Conservation (phyloP, 2,113 vertebrate genomes). For the Craseonycteris thonglongyai region DNA sequence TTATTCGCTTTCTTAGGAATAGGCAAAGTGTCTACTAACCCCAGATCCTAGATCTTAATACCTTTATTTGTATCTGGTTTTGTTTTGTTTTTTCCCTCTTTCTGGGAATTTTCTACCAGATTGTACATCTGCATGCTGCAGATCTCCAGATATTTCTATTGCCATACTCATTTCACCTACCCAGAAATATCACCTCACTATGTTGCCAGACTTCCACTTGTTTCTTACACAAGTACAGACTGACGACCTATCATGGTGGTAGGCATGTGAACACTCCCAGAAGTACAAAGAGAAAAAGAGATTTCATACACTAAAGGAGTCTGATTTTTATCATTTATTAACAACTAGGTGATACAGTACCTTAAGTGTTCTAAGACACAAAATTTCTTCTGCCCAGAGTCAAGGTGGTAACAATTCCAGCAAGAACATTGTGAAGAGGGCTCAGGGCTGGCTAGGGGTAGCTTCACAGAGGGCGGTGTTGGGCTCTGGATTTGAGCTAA, state of each 20-base stretch:
- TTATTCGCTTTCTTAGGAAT: not conserved
- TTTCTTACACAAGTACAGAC: not conserved
- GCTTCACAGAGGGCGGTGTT: not conserved
- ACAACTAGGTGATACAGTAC: not conserved
- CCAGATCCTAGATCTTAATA: not conserved
- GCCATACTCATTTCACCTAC: not conserved
- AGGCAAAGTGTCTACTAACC: not conserved
- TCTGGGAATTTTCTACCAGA: not conserved
- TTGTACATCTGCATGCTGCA: not conserved
- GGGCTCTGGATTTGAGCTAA: not conserved
- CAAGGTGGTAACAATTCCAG: not conserved
- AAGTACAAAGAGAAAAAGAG: not conserved
- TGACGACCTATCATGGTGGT: not conserved
- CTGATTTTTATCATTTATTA: not conserved
- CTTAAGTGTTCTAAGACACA: not conserved
- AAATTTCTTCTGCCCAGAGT: not conserved
- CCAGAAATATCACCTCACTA: not conserved
- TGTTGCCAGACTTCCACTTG: not conserved
- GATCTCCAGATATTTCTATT: not conserved
- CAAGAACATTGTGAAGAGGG: not conserved
- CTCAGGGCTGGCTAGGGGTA: not conserved
- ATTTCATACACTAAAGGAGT: not conserved
- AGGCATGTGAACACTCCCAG: not conserved
- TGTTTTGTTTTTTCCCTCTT: not conserved
- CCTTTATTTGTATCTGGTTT: not conserved